Evolutionary conservation across 2,888 invertebrate species (phyloP).

Genomic region (Zele albiditarsus): DNA sequence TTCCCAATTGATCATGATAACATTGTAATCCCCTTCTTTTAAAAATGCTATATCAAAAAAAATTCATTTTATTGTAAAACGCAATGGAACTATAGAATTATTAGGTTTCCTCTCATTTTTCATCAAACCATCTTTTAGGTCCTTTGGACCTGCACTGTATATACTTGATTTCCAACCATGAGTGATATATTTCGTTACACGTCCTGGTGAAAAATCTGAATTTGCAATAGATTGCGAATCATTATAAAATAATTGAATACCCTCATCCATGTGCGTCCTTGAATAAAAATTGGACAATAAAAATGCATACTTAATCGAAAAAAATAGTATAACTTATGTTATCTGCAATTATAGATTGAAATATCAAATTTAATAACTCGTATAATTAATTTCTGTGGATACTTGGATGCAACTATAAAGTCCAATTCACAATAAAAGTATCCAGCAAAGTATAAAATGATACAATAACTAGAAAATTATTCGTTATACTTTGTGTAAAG

Average conservation of each 20-base stretch:
- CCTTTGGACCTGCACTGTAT: slow-evolving; percentile 65
- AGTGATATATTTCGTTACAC: slow-evolving; percentile 71
- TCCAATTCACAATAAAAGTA: not conserved
- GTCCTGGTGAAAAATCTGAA: slow-evolving; percentile 62
- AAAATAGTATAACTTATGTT: not conserved
- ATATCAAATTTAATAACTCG: slow-evolving; percentile 1
- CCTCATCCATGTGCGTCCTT: slow-evolving; percentile 63
- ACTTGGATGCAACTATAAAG: not conserved
- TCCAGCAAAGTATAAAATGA: not conserved
- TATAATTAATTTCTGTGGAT: not conserved
- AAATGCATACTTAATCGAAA: not conserved
- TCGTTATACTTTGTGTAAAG: slow-evolving; percentile 66
- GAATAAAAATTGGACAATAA: slow-evolving; percentile 23
- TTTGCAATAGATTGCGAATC: slow-evolving; percentile 55
- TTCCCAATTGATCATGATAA: slow-evolving; percentile 73
- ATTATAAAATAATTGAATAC: slow-evolving; percentile 58
- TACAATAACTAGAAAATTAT: not conserved
- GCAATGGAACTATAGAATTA: not conserved
- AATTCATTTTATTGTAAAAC: slow-evolving; percentile 20
- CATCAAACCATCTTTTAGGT: slow-evolving; percentile 68
- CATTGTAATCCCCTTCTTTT: slow-evolving; percentile 69
- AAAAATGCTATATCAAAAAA: slow-evolving; percentile 64
- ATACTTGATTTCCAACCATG: slow-evolving; percentile 75
- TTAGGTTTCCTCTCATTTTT: not conserved
- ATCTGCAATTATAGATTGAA: not conserved